Conservation (phyloP, 2,888 invertebrate genomes). For the Lumbricus terrestris region DNA sequence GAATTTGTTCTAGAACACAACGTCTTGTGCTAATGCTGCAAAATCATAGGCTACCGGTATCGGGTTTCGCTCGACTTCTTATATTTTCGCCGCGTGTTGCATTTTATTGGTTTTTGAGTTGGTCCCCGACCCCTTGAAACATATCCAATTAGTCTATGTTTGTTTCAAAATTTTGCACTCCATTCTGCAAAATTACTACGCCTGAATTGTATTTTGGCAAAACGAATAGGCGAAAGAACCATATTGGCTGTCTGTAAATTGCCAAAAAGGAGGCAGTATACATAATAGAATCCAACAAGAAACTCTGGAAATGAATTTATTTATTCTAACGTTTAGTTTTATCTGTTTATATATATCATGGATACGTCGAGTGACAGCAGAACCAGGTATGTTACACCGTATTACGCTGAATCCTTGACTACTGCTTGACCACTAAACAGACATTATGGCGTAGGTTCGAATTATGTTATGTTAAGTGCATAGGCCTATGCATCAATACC, state of each 20-base stretch:
- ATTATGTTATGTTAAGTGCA: too few relatives aligned
- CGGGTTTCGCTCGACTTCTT: background rate
- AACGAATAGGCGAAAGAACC: background rate
- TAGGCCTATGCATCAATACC: too few relatives aligned
- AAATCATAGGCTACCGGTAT: too few relatives aligned
- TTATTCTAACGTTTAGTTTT: background rate
- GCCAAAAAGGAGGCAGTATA: background rate
- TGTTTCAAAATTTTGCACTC: background rate
- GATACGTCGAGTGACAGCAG: background rate
- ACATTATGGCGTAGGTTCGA: background rate
- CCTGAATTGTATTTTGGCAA: background rate
- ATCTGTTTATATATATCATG: background rate
- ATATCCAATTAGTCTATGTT: background rate
- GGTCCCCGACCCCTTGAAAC: background rate
- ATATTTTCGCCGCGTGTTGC: background rate
- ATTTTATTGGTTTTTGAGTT: background rate
- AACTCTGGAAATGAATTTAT: background rate
- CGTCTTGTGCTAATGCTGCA: background rate
- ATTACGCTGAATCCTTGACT: background rate
- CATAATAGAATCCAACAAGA: background rate
- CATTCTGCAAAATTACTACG: background rate
- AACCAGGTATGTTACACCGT: background rate
- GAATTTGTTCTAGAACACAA: too few relatives aligned
- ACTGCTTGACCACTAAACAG: background rate
- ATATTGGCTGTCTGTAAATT: too few relatives aligned